Evolutionary conservation across 1,140 invertebrate genomes (phyloP), one percentile per base, ranked within the genome.

Genomic region (Diachasmimorpha longicaudata): DNA sequence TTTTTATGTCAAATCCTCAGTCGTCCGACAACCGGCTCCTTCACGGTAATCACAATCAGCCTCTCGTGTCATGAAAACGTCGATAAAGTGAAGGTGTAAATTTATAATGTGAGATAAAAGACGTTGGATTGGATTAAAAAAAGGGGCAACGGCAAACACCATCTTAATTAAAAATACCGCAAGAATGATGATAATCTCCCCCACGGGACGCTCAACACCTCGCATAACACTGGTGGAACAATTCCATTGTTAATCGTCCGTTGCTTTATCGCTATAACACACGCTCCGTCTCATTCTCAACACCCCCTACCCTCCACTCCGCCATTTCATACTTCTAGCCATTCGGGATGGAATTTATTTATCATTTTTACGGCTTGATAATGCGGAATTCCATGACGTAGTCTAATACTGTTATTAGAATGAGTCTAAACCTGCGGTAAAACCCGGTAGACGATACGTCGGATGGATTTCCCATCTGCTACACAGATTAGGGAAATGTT

Each of bases 111-210:
- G 9, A 16, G 48, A 52, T 52, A 16, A 52, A 52, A n/a, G 1
- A 52, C 48, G 9, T n/a, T 52, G 48, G 48, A 16, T n/a, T 52
- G 48, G 48, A 52, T 52, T 52, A 52, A 6, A 16, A 52, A 52
- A 52, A 52, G n/a, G 6, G 11, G 9, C 48, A 52, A 52, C 9
- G 48, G 16, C 68, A 13, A 42, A 25, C 37, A n/a, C 21, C 23
- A 31, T 70, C 72, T 67, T 68, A 58, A 68, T 75, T 75, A 75
- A 75, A 75, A 46, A 42, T 31, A 31, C 55, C 71, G 13, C 21
- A 44, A n/a, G 14, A 71, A 19, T 23, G 39, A 58, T 44, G n/a
- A 72, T 76, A 66, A 67, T 76, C 75, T 74, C 63, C 72, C 13
- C 72, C 48, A 48, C 48, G 16, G 68, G 39, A 67, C 72, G 42